Percentiles rank a stretch among this genome's conserved stretches.
phyloP scores from a whole-genome alignment of 2,888 invertebrate species.

The Arctia plantaginis region DNA sequence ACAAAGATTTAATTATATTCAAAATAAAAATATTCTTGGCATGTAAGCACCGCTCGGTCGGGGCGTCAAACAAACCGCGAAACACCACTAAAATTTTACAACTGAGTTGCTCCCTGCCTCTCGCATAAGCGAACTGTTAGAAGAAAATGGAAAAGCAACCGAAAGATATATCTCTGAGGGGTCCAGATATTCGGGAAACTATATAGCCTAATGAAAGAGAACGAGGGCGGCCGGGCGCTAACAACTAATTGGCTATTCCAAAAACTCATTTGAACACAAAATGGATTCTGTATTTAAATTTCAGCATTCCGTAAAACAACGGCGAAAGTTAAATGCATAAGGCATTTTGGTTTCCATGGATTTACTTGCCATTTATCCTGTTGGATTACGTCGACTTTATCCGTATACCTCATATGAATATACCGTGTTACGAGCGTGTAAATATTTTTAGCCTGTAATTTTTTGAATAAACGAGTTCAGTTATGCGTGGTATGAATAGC shows the following conservation, averaged over 20 bases:
- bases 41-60: conserved; percentile 27
- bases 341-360: conserved; percentile 70
- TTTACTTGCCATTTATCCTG: conserved; percentile 59
- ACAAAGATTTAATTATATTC: conserved; percentile 40
- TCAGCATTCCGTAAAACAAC: conserved; percentile 84
- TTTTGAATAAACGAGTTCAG: conserved; percentile 18
- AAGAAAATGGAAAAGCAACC: conserved; percentile 82
- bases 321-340: conserved; percentile 81
- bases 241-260: conserved; percentile 87
- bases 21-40: conserved; percentile 42
- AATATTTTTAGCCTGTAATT: conserved; percentile 9
- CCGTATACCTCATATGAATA: conserved; percentile 26
- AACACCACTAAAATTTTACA: conserved; percentile 79
- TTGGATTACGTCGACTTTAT: conserved; percentile 40
- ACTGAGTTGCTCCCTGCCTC: conserved; percentile 70
- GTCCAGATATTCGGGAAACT: conserved; percentile 85
- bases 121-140: conserved; percentile 73
- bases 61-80: conserved; percentile 68
- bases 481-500: conserved; percentile 28
- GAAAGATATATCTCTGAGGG: conserved; percentile 83
- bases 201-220: conserved; percentile 86
- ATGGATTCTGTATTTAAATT: conserved; percentile 87
- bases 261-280: conserved; percentile 87
- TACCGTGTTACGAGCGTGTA: conserved; percentile 10
- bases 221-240: conserved; percentile 85